phyloP scores from a whole-genome alignment of 2,113 vertebrate genomes.

The Seriola aureovittata region DNA sequence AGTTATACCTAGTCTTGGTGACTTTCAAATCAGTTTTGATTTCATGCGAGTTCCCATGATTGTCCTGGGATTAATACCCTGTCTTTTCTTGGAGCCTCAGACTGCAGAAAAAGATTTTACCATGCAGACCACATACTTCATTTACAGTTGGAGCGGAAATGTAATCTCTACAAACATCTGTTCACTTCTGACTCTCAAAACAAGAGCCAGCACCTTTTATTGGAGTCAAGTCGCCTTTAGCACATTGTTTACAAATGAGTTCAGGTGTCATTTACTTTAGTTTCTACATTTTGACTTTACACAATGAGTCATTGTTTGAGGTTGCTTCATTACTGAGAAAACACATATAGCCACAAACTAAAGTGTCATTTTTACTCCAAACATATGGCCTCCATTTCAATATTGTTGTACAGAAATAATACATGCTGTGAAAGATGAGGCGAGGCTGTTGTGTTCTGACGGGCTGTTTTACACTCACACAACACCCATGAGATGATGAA shows the following conservation, averaged over 20 bases:
- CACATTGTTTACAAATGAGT: slow-evolving; percentile 8
- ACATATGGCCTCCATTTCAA: neutral
- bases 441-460: neutral
- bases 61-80: neutral
- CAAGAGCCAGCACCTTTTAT: slow-evolving; percentile 74
- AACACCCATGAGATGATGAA: slow-evolving; percentile 39
- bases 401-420: neutral
- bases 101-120: slow-evolving; percentile 81
- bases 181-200: slow-evolving; percentile 91
- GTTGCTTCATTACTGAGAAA: neutral
- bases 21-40: too few relatives aligned
- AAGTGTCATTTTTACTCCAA: neutral
- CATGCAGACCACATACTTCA: slow-evolving; percentile 90
- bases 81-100: neutral
- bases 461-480: neutral
- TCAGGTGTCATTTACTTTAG: neutral
- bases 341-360: neutral
- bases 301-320: neutral
- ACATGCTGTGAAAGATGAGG: neutral
- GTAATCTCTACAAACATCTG: slow-evolving; percentile 94
- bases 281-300: neutral
- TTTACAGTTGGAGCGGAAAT: slow-evolving; percentile 86
- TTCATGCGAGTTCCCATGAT: neutral
- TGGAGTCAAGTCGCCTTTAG: neutral
- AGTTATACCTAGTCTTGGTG: too few relatives aligned